Evolutionary conservation across 2,113 vertebrate species (phyloP).

Genomic region (Ailurus styani): DNA sequence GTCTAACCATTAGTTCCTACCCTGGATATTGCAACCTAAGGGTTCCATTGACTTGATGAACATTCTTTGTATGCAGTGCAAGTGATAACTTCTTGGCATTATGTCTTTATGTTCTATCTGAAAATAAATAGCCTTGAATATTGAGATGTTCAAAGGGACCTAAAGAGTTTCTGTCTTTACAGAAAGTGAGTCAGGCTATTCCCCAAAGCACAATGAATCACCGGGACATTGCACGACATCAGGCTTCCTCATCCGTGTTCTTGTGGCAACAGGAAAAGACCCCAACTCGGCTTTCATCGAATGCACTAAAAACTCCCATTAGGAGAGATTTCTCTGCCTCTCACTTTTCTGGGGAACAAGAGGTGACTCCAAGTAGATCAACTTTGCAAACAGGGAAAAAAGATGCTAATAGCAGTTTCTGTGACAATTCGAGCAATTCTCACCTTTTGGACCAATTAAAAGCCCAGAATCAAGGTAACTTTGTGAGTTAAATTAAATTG

Average conservation of each 20-base stretch:
- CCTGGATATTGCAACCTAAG: neutral
- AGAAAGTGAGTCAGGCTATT: conserved; percentile 83
- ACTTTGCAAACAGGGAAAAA: conserved; percentile 61
- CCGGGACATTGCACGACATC: conserved; percentile 90
- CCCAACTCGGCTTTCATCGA: conserved; percentile 76
- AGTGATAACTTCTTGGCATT: neutral
- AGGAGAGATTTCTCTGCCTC: conserved; percentile 80
- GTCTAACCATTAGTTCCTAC: neutral
- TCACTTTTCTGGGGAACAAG: conserved; percentile 79
- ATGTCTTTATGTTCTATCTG: neutral
- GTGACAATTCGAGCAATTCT: conserved; percentile 65
- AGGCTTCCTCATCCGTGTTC: conserved; percentile 92
- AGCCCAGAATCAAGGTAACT: conserved; percentile 90
- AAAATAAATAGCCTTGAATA: neutral
- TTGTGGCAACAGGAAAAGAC: conserved; percentile 90
- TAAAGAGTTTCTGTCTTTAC: conserved; percentile 34
- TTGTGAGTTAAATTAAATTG: neutral
- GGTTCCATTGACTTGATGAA: neutral
- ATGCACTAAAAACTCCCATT: conserved; percentile 82
- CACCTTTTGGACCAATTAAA: conserved; percentile 84
- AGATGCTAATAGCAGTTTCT: conserved; percentile 43
- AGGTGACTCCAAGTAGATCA: conserved; percentile 81
- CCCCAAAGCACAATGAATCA: conserved; percentile 80
- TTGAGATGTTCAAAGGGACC: neutral
- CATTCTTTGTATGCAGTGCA: neutral